Base-by-base conservation (phyloP, 2,113 vertebrate genomes). In the Nestor notabilis region DNA sequence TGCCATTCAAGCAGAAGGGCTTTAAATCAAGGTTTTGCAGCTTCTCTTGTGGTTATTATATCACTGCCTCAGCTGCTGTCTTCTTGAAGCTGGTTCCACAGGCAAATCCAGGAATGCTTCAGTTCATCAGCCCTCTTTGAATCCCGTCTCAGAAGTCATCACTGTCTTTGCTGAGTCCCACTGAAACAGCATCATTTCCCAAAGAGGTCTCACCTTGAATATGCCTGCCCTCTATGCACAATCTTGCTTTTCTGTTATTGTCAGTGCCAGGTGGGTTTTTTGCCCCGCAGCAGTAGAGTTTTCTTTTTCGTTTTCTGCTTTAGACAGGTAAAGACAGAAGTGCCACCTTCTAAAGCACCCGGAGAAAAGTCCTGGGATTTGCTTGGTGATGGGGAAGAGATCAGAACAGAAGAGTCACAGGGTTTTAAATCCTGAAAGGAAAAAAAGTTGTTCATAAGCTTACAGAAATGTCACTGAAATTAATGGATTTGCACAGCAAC, bases 321-420 rank as follows among this genome's bases (percentile, higher is more conserved):
- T 84, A 58, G 95, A 83, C 9, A 44, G 31, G 37, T 65, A 25
- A 90, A 85, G 41, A 10, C 15, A 55, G 23, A 89, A 75, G 29
- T 64, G 27, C 4, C 0, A 0, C n/a, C n/a, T 87, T 75, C 65
- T 74, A 60, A 89, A 64, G 33, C 23, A 16, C 56, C 55, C 47
- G 50, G 80, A 92, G 55, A 87, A 81, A 58, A 66, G 41, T 68
- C 60, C 65, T 94, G 49, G 46, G 72, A 65, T 80, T 74, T 94
- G 17, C 43, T 60, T 43, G 63, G 21, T 58, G 46, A n/a, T 39
- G 19, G 14, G 27, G 11, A 79, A 80, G 43, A 90, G 41, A 50
- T 4, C 37, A 35, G 50, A 93, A 74, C 43, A 90, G 80, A 82
- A 72, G 39, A 70, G 31, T 47, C n/a, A 10, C 12, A 33, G 8